These are phyloP conservation scores for Oplegnathus fasciatus DNA, from an alignment of 2,113 vertebrate species.

Conservation along the genomic window DNA sequence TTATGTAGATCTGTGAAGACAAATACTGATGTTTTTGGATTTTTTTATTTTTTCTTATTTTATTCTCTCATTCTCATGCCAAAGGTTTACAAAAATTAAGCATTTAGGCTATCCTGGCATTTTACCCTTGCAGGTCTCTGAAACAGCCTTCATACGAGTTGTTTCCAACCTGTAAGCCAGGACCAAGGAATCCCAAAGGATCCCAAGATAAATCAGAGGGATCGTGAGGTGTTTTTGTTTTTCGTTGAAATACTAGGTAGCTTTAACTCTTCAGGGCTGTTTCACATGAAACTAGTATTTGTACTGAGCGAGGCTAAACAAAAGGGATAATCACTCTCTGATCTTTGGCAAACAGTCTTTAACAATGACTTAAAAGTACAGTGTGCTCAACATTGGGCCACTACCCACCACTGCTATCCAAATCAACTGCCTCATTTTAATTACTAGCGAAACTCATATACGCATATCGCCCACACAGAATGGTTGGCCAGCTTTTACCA, in stretches of 20 bases:
- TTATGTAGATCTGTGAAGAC: neutral
- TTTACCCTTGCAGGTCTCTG: neutral
- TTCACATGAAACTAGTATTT: neutral
- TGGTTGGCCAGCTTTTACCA: conserved; percentile 18
- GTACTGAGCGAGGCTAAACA: neutral
- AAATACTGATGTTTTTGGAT: neutral
- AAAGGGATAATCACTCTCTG: neutral
- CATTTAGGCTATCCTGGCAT: neutral
- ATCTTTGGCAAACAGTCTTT: conserved; percentile 4
- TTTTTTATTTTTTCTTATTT: neutral
- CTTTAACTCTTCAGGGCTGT: neutral
- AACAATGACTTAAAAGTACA: conserved; percentile 1
- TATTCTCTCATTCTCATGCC: neutral
- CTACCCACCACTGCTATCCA: conserved; percentile 19
- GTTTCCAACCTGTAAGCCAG: neutral
- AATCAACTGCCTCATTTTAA: conserved; percentile 64
- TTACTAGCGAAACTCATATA: conserved; percentile 34
- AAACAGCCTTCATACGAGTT: neutral
- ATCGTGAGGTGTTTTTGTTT: too few relatives aligned
- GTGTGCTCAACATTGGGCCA: conserved; percentile 9
- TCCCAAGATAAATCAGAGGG: neutral
- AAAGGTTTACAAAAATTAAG: neutral
- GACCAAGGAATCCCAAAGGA: neutral
- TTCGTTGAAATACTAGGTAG: neutral
- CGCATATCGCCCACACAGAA: conserved; percentile 53